Base-by-base conservation (phyloP, 2,888 invertebrate species). In the Dione juno region DNA sequence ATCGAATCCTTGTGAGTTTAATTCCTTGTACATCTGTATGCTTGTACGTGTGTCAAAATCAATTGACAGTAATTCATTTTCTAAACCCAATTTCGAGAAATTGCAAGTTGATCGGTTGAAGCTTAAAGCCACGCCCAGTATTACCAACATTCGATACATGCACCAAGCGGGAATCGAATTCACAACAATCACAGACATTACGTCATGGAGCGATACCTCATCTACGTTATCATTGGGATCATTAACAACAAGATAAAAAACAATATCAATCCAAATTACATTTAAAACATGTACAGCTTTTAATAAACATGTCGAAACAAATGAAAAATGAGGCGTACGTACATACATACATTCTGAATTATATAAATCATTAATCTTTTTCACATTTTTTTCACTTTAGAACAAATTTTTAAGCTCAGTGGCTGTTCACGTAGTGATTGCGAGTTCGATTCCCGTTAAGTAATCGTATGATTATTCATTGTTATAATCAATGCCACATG, bases 331-430 rank as follows among this genome's bases (percentile, higher is more conserved):
- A 66, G 54, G 50, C 37, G n/a, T 28, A 66, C 57, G 37, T 7
- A 16, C 37, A 6, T 11, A 28, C 35, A 16, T 63, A 57, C 21
- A 37, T 66, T 37, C 53, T 50, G 43, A 63, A 70, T 68, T 70
- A 66, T 66, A 68, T 21, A 45, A 64, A 69, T 45, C 73, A 71
- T 73, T 73, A 73, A 71, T 73, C 73, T 64, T 50, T 37, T 37
- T 57, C 37, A n/a, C n/a, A 57, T 57, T 11, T 57, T 57, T 40
- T 6, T 11, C 37, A 6, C 11, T 0, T 16, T 57, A 11, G 57
- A 37, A 40, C 57, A 57, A n/a, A n/a, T 37, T 57, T 57, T 28
- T 3, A 28, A 28, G 54, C 19, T 37, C 35, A 28, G 21, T 28
- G 52, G n/a, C 5, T 3, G n/a, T 35, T 37, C n/a, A 35, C 10